Conservation (phyloP, 2,797 vertebrate species). For the Gallirallus australis region DNA sequence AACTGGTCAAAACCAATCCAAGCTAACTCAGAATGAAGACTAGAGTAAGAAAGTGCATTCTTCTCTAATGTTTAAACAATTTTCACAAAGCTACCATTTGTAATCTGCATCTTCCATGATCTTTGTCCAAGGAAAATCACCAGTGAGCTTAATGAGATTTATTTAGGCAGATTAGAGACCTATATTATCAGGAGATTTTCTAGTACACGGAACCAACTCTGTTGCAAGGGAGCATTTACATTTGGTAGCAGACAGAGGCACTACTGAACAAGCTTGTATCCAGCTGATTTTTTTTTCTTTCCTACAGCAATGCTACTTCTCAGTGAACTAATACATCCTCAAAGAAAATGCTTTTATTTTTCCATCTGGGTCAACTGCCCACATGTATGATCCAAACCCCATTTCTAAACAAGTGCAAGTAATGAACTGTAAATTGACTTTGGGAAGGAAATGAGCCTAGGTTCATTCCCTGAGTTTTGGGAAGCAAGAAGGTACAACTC, state of each 20-base stretch:
- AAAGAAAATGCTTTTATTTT: background rate
- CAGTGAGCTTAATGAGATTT: background rate
- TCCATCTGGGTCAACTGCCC: background rate
- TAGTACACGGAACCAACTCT: background rate
- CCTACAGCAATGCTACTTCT: background rate
- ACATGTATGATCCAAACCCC: background rate
- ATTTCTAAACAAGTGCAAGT: background rate
- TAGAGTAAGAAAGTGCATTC: background rate
- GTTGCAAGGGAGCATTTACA: background rate
- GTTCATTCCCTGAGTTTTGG: background rate
- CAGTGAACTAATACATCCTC: background rate
- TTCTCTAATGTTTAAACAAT: background rate
- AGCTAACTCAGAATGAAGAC: background rate
- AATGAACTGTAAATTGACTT: background rate
- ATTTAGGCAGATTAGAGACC: background rate
- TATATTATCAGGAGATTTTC: background rate
- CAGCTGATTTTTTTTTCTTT: background rate
- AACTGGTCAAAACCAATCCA: background rate
- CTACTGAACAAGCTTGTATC: background rate
- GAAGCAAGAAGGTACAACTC: fast-evolving
- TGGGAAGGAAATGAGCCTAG: background rate
- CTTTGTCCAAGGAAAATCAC: background rate
- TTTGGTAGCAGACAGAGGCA: background rate
- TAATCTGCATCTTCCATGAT: background rate
- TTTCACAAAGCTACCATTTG: background rate